phyloP scores from a whole-genome alignment of 2,113 vertebrate genomes.

The Nanger granti region DNA sequence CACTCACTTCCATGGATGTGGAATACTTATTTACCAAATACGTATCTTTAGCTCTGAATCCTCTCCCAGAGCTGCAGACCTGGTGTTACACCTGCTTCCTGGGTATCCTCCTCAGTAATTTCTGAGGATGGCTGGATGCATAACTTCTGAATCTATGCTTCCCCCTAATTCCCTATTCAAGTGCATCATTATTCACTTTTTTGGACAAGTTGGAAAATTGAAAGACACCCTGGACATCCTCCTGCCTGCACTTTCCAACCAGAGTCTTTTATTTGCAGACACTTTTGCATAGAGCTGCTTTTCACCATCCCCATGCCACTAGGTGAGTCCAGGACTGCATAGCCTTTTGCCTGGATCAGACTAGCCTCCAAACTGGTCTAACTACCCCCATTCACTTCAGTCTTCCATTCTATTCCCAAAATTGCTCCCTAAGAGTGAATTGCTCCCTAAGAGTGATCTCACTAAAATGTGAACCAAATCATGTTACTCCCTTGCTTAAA shows the following conservation, averaged over 20 bases:
- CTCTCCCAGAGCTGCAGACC: not conserved
- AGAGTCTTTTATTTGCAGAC: not conserved
- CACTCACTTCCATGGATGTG: not conserved
- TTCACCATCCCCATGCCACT: not conserved
- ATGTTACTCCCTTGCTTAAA: constrained; percentile 24
- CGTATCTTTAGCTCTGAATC: not conserved
- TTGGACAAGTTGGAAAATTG: not conserved
- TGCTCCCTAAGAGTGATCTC: not conserved
- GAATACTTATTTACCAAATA: not conserved
- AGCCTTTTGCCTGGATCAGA: not conserved
- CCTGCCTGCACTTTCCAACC: not conserved
- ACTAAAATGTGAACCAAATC: constrained; percentile 25
- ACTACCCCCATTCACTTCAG: not conserved
- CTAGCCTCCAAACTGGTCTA: not conserved
- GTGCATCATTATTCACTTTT: not conserved
- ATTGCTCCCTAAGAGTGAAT: not conserved
- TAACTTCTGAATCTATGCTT: not conserved
- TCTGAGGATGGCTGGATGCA: not conserved
- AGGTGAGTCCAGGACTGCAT: not conserved
- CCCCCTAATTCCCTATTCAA: not conserved
- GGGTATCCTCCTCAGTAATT: not conserved
- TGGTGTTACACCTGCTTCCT: not conserved
- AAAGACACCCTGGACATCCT: not conserved
- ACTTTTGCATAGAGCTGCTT: not conserved
- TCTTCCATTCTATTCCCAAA: not conserved